Conservation (phyloP, 2,888 invertebrate species). For the Piscicola geometra region DNA sequence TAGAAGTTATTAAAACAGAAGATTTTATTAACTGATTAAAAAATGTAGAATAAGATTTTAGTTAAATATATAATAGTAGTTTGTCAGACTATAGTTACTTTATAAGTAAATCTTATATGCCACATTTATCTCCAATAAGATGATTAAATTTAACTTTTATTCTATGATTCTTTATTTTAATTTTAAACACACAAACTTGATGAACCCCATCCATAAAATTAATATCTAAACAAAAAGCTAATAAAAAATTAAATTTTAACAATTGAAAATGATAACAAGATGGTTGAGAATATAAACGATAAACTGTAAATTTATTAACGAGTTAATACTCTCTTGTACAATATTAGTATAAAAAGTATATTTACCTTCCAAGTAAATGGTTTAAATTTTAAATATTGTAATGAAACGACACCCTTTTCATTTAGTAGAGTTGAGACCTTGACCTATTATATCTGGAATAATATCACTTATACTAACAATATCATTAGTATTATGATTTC, state of each 20-base stretch:
- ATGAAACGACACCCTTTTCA: constrained; percentile 44
- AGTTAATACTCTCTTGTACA: constrained; percentile 34
- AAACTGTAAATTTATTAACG: constrained; percentile 43
- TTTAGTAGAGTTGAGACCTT: constrained; percentile 47
- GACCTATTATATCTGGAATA: constrained; percentile 46
- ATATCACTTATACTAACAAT: constrained; percentile 45
- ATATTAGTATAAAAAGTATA: constrained; percentile 42
- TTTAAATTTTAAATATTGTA: constrained; percentile 35
- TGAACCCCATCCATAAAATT: constrained; percentile 33
- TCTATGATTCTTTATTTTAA: constrained; percentile 31
- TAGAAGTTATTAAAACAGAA: constrained; percentile 54
- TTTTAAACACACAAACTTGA: constrained; percentile 34
- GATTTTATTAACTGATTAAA: constrained; percentile 42
- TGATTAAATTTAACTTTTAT: constrained; percentile 48
- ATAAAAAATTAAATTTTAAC: constrained; percentile 5
- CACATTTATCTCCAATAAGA: constrained; percentile 66
- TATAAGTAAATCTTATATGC: constrained; percentile 65
- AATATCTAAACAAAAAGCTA: constrained; percentile 16
- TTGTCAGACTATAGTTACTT: constrained; percentile 67
- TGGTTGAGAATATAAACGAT: constrained; percentile 42
- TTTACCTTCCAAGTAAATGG: constrained; percentile 42
- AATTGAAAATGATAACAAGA: constrained; percentile 39
- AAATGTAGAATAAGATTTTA: constrained; percentile 38
- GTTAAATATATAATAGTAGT: constrained; percentile 60
- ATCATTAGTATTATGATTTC: constrained; percentile 45